Conservation (phyloP, 2,888 invertebrate species). For the Conistra vaccinii region DNA sequence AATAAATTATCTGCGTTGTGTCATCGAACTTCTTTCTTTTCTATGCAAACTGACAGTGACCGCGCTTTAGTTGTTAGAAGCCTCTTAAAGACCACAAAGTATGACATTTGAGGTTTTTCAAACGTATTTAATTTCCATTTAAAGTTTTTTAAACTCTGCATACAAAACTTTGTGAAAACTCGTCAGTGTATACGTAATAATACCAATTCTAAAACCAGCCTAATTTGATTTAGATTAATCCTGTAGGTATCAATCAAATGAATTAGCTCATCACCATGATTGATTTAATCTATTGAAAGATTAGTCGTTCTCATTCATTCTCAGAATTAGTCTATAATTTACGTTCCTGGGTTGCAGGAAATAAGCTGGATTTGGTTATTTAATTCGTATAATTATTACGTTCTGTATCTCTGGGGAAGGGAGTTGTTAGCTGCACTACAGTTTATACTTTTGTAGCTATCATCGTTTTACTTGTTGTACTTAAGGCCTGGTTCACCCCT, state of each 20-base stretch:
- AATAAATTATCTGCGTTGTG: too few relatives aligned
- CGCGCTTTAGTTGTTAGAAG: too few relatives aligned
- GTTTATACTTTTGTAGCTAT: too few relatives aligned
- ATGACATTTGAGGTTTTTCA: not conserved
- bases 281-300: not conserved
- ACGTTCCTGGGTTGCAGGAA: not conserved
- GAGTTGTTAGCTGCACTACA: too few relatives aligned
- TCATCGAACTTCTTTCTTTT: too few relatives aligned
- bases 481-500: too few relatives aligned
- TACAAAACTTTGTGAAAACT: not conserved
- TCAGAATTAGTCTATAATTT: not conserved
- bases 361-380: not conserved
- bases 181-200: too few relatives aligned
- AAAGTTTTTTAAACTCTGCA: not conserved
- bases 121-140: not conserved
- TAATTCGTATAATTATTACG: not conserved
- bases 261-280: not conserved
- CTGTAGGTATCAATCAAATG: not conserved
- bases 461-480: too few relatives aligned
- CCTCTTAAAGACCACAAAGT: not conserved
- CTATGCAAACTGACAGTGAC: too few relatives aligned
- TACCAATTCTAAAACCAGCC: not conserved
- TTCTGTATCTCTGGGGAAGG: not conserved
- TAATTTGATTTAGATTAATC: not conserved
- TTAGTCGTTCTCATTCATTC: not conserved